These are phyloP conservation scores for Rhagonycha fulva DNA, from an alignment of 2,888 invertebrate species.

Conservation along the genomic window DNA sequence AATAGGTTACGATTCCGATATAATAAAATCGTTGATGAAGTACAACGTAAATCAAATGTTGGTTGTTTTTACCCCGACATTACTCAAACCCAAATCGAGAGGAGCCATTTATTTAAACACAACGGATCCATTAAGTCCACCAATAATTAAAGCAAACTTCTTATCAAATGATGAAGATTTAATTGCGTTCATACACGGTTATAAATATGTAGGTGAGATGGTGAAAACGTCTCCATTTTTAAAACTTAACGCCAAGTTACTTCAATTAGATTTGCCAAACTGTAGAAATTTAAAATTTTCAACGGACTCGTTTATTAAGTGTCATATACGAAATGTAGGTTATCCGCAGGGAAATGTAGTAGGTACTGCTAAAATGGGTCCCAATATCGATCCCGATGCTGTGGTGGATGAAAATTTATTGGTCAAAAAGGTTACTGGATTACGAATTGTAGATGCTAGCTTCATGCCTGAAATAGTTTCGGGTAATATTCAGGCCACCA, in stretches of 20 bases:
- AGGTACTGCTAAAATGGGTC: slow-evolving; percentile 50
- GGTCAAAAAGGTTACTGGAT: slow-evolving; percentile 51
- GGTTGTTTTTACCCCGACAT: slow-evolving; percentile 38
- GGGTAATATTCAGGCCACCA: slow-evolving; percentile 58
- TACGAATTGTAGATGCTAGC: slow-evolving; percentile 57
- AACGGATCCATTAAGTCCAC: slow-evolving; percentile 53
- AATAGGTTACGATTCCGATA: slow-evolving; percentile 37
- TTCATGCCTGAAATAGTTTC: slow-evolving; percentile 49
- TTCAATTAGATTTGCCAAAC: slow-evolving; percentile 49
- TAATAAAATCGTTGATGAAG: slow-evolving; percentile 39
- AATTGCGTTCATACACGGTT: slow-evolving; percentile 58
- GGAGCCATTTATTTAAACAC: slow-evolving; percentile 57
- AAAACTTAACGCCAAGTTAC: slow-evolving; percentile 46
- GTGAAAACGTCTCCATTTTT: slow-evolving; percentile 52
- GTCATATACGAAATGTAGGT: slow-evolving; percentile 46
- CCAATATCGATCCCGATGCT: neutral
- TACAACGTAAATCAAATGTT: slow-evolving; percentile 40
- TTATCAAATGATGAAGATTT: slow-evolving; percentile 61
- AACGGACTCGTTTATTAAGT: slow-evolving; percentile 60
- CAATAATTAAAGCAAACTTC: slow-evolving; percentile 62
- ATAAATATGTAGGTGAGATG: slow-evolving; percentile 51
- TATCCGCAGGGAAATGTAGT: slow-evolving; percentile 24
- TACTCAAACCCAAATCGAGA: slow-evolving; percentile 57
- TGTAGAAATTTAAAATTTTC: slow-evolving; percentile 49
- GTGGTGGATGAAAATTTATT: slow-evolving; percentile 53